phyloP scores from a whole-genome alignment of 1,140 invertebrate species.

The Chymomyza costata region DNA sequence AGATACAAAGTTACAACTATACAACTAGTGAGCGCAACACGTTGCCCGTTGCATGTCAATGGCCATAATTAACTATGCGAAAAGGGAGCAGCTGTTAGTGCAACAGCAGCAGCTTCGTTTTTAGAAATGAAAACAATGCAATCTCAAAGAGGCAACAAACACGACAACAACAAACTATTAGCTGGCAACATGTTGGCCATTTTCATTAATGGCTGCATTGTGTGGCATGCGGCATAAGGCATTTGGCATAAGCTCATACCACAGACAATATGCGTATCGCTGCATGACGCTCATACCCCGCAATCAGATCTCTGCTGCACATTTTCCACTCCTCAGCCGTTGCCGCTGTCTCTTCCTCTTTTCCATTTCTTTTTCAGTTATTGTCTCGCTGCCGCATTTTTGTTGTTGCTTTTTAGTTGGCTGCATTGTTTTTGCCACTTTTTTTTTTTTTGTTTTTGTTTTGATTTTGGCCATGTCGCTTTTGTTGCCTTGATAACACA shows the following conservation, averaged over 20 bases:
- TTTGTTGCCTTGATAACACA: too few species aligned
- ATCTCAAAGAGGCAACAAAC: too few species aligned
- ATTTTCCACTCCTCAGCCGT: too few species aligned
- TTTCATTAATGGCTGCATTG: conserved; percentile 56
- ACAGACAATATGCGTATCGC: conserved; percentile 33
- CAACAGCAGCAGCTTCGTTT: too few species aligned
- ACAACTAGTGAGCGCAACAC: conserved; percentile 48
- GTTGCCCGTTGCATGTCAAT: conserved; percentile 60
- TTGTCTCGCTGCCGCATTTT: too few species aligned
- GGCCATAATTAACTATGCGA: conserved; percentile 69
- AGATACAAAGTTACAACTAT: conserved; percentile 12
- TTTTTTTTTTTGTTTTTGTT: conserved; percentile 60
- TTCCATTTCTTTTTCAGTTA: conserved; percentile 37
- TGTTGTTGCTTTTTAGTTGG: too few species aligned
- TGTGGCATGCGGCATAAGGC: conserved; percentile 3
- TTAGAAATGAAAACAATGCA: conserved; percentile 66
- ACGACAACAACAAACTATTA: conserved; percentile 27
- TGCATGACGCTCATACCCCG: background rate
- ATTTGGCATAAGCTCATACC: too few species aligned
- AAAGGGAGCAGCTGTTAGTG: conserved; percentile 61
- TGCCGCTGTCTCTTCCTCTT: conserved; percentile 29
- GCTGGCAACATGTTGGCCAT: conserved; percentile 51
- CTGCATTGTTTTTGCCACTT: conserved; percentile 32
- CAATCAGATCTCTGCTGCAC: conserved; percentile 2
- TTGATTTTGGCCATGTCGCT: conserved; percentile 71